Evolutionary conservation across 2,888 invertebrate species (phyloP).

Genomic region (Zootermopsis nevadensis): DNA sequence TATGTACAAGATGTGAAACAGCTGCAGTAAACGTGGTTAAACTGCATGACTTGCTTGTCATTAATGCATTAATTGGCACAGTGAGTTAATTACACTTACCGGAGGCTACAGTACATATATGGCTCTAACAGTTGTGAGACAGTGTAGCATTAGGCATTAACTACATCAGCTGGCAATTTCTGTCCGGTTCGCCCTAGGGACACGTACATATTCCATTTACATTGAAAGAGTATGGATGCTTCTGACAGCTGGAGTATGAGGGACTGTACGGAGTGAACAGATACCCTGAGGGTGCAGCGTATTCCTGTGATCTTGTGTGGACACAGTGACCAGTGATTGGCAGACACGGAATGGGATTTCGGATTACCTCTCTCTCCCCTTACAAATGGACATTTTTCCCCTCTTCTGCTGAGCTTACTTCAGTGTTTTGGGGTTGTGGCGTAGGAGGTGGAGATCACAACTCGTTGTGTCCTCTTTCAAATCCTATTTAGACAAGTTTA

Average conservation of each 20-base stretch:
- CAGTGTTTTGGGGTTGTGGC: not conserved
- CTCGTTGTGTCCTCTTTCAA: not conserved
- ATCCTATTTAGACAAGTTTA: not conserved
- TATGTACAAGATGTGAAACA: too few relatives aligned
- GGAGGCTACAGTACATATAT: not conserved
- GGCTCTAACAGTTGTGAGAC: not conserved
- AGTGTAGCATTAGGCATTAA: constrained; percentile 3
- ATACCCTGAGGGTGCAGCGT: constrained; percentile 12
- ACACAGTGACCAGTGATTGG: constrained; percentile 32
- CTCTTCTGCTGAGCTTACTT: not conserved
- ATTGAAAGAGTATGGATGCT: constrained; percentile 9
- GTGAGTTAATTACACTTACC: not conserved
- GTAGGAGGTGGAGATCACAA: not conserved
- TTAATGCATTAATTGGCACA: not conserved
- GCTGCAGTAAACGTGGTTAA: not conserved
- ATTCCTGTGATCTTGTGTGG: constrained; percentile 27
- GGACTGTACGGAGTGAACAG: constrained; percentile 2
- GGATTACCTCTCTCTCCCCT: not conserved
- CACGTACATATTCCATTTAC: constrained; percentile 10
- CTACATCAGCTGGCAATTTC: not conserved
- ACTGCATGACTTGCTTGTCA: not conserved
- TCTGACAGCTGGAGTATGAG: constrained; percentile 14
- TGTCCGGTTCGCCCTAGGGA: not conserved
- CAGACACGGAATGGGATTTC: constrained; percentile 31
- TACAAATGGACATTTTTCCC: not conserved